Percentiles rank a stretch among this genome's conserved stretches.
Evolutionary conservation across 2,113 vertebrate genomes (phyloP).

Genomic region (Eulemur rufifrons): DNA sequence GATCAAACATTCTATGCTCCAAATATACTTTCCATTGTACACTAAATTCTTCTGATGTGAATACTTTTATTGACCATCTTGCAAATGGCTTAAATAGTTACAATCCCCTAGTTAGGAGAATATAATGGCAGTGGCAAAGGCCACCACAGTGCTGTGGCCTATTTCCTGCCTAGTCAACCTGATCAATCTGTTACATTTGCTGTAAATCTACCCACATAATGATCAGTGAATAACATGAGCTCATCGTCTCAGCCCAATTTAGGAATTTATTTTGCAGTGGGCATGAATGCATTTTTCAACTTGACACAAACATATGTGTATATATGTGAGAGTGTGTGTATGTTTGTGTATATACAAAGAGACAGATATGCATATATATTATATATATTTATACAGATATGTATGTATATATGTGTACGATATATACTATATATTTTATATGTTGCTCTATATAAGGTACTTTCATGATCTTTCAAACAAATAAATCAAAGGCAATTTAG

Average conservation of each 20-base stretch:
- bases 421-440: neutral
- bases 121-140: neutral
- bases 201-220: neutral
- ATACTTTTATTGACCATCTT: neutral
- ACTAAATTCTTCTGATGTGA: neutral
- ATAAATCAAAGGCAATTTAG: neutral
- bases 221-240: neutral
- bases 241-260: neutral
- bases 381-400: neutral
- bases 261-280: neutral
- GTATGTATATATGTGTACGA: neutral
- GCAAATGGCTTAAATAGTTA: slow-evolving; percentile 17
- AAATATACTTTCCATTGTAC: neutral
- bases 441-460: neutral
- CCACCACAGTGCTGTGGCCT: neutral
- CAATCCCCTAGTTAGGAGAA: neutral
- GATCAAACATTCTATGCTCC: neutral
- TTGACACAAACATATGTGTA: neutral
- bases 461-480: neutral
- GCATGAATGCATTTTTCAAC: neutral
- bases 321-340: neutral
- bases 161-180: neutral
- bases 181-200: neutral
- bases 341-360: too few species aligned
- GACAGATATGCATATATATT: neutral